Evolutionary conservation across 2,113 vertebrate species (phyloP).

Genomic region (Eulemur rufifrons): DNA sequence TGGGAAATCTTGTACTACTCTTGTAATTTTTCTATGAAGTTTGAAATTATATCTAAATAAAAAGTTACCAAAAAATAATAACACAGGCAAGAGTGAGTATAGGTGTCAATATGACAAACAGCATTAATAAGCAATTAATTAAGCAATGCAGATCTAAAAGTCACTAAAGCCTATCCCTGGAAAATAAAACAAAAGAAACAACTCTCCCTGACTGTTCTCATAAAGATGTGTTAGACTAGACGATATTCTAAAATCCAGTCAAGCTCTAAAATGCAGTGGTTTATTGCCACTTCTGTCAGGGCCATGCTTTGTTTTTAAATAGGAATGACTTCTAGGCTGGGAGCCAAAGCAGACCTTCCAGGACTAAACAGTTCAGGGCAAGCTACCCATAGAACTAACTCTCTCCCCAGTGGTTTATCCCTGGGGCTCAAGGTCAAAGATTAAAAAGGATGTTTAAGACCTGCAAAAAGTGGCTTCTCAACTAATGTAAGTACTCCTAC

Average conservation of each 20-base stretch:
- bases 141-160: neutral
- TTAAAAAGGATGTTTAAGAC: conserved; percentile 22
- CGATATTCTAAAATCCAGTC: neutral
- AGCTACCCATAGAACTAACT: neutral
- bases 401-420: neutral
- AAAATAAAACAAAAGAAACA: neutral
- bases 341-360: neutral
- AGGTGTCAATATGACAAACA: neutral
- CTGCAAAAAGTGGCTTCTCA: conserved; percentile 11
- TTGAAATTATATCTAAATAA: conserved; percentile 21
- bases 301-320: neutral
- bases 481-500: neutral
- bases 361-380: neutral
- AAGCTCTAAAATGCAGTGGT: neutral
- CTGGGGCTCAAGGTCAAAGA: neutral
- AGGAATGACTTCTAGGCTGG: neutral
- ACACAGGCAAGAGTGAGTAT: neutral
- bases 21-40: neutral
- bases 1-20: neutral
- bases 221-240: neutral
- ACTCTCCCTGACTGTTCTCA: neutral
- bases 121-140: neutral
- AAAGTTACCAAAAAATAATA: conserved; percentile 18
- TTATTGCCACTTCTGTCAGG: neutral
- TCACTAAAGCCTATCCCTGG: neutral